Percentiles rank a stretch among this genome's conserved stretches.
Conservation (phyloP, 2,113 vertebrate species). For the Stomatorhinus ivindoensis region DNA sequence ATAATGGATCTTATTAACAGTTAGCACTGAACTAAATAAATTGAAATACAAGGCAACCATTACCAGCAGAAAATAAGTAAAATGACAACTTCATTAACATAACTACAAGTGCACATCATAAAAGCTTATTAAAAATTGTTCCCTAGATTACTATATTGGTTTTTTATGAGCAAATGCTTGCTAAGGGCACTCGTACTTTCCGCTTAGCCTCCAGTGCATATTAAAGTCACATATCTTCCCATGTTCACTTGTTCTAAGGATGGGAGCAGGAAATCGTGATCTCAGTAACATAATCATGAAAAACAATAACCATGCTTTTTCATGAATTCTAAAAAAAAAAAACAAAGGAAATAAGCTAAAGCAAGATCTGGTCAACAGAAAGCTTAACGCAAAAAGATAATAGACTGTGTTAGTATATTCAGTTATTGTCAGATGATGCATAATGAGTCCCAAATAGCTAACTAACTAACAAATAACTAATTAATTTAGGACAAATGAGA, state of each 20-base stretch:
- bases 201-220: slow-evolving; percentile 99
- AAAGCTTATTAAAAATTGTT: slow-evolving; percentile 99
- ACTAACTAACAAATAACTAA: too few relatives aligned
- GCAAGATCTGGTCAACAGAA: background rate
- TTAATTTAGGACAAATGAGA: background rate
- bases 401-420: background rate
- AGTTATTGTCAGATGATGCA: background rate
- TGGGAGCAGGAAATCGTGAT: background rate
- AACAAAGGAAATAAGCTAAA: background rate
- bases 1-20: slow-evolving; percentile 72
- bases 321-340: background rate
- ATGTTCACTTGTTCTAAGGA: slow-evolving; percentile 82
- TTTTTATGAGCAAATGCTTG: slow-evolving; percentile 99
- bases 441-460: background rate
- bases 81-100: slow-evolving; percentile 99
- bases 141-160: slow-evolving; percentile 95
- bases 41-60: slow-evolving; percentile 80
- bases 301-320: slow-evolving; percentile 9
- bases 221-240: slow-evolving; percentile 99
- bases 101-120: slow-evolving; percentile 95
- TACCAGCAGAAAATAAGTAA: slow-evolving; percentile 91
- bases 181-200: slow-evolving; percentile 97
- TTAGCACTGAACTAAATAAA: slow-evolving; percentile 75
- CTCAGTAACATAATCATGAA: background rate
- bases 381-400: background rate